These are phyloP conservation scores for Meloidogyne exigua DNA, from an alignment of 1,140 invertebrate genomes.

Conservation along the genomic window DNA sequence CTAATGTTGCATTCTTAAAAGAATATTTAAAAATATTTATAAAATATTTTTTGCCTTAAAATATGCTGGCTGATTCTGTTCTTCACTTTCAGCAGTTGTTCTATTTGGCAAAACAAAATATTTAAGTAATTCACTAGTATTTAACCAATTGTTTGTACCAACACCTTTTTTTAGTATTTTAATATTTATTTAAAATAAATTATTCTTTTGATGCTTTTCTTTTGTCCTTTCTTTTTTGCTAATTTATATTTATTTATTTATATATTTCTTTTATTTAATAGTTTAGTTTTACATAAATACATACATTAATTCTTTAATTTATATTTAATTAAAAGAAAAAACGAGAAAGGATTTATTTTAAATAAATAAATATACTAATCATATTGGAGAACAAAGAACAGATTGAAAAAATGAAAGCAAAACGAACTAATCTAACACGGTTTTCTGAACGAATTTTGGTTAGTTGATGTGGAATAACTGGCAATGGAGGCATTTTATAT, in stretches of 20 bases:
- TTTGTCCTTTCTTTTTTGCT: background rate
- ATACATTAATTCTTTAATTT: no score
- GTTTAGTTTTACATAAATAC: constrained; percentile 23
- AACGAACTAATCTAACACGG: constrained; percentile 39
- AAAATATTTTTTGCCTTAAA: constrained; percentile 18
- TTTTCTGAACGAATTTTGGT: constrained; percentile 44
- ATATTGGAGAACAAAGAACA: constrained; percentile 43
- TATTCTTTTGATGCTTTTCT: background rate
- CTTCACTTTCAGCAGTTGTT: constrained; percentile 42
- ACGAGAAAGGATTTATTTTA: no score
- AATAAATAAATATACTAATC: constrained; percentile 37
- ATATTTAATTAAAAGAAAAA: no score
- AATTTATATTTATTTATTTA: background rate
- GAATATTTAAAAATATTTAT: constrained; percentile 21
- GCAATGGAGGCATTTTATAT: constrained; percentile 20
- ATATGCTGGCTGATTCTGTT: constrained; percentile 19
- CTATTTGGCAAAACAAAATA: constrained; percentile 58
- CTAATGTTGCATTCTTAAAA: constrained; percentile 58
- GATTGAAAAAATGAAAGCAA: constrained; percentile 41
- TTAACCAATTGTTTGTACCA: constrained; percentile 59
- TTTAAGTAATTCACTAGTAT: constrained; percentile 58
- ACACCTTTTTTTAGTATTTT: constrained; percentile 44
- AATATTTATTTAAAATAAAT: background rate
- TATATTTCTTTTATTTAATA: background rate
- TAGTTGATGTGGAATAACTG: constrained; percentile 44